phyloP scores from a whole-genome alignment of 2,888 invertebrate genomes.

The Lasioglossum lativentre region DNA sequence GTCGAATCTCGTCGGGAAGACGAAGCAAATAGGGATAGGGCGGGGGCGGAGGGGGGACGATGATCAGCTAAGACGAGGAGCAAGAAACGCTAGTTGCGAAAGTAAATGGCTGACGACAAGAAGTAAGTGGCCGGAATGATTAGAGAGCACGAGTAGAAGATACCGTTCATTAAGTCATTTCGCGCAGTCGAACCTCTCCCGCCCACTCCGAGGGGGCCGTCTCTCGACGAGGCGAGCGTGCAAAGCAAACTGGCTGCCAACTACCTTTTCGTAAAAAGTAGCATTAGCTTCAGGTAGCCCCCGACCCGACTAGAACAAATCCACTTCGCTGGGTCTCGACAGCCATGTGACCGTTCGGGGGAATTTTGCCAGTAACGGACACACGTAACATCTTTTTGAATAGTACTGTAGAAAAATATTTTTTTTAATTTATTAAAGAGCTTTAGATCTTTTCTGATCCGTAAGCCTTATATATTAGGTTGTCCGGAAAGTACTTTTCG shows the following conservation, averaged over 20 bases:
- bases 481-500: too few species aligned
- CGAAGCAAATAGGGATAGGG: neutral
- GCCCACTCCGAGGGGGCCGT: constrained; percentile 62
- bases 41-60: neutral
- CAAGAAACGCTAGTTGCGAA: constrained; percentile 72
- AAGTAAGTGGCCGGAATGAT: constrained; percentile 76
- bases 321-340: constrained; percentile 22
- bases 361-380: neutral
- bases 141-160: constrained; percentile 73
- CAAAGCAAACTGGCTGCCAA: constrained; percentile 72
- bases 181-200: constrained; percentile 72
- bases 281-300: constrained; percentile 61
- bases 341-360: neutral
- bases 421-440: too few species aligned
- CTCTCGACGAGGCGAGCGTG: constrained; percentile 48
- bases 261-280: constrained; percentile 71
- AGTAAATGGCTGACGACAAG: constrained; percentile 75
- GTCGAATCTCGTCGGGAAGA: constrained; percentile 68
- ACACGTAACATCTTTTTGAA: neutral
- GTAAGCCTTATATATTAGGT: too few species aligned
- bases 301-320: constrained; percentile 24
- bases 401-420: too few species aligned
- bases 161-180: constrained; percentile 77
- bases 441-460: too few species aligned
- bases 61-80: constrained; percentile 21